phyloP scores from a whole-genome alignment of 2,888 invertebrate genomes.

The Scaptomyza flava region DNA sequence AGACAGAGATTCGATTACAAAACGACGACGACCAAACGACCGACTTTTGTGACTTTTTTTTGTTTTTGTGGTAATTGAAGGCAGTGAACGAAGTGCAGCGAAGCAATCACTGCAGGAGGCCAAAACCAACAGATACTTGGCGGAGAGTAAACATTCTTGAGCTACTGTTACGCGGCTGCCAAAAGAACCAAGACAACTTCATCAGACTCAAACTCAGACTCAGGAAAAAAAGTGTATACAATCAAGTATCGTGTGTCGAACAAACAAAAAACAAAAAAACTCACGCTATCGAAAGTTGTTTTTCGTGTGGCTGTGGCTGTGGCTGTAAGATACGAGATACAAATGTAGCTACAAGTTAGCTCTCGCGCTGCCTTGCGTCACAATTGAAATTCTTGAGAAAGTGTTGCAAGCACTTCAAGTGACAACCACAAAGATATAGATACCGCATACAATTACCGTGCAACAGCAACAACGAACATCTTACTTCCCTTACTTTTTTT shows the following conservation, averaged over 20 bases:
- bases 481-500: constrained; percentile 50
- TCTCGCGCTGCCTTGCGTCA: constrained; percentile 47
- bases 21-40: constrained; percentile 29
- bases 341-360: constrained; percentile 49
- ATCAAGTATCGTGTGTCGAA: constrained; percentile 49
- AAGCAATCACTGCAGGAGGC: constrained; percentile 61
- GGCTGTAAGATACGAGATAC: constrained; percentile 46
- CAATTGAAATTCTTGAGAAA: constrained; percentile 69
- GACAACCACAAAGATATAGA: constrained; percentile 58
- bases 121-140: constrained; percentile 19
- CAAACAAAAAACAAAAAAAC: constrained; percentile 22
- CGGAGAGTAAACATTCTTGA: constrained; percentile 54
- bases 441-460: constrained; percentile 31
- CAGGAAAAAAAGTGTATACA: neutral
- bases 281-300: constrained; percentile 67
- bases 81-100: constrained; percentile 23
- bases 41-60: constrained; percentile 26
- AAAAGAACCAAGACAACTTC: constrained; percentile 49
- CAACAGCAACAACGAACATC: constrained; percentile 29
- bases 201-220: constrained; percentile 24
- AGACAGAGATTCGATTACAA: constrained; percentile 63
- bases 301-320: constrained; percentile 57
- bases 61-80: constrained; percentile 64
- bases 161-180: constrained; percentile 68
- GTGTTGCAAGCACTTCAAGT: constrained; percentile 79